Base-by-base conservation (phyloP, 2,113 vertebrate species). In the Xenopus tropicalis region DNA sequence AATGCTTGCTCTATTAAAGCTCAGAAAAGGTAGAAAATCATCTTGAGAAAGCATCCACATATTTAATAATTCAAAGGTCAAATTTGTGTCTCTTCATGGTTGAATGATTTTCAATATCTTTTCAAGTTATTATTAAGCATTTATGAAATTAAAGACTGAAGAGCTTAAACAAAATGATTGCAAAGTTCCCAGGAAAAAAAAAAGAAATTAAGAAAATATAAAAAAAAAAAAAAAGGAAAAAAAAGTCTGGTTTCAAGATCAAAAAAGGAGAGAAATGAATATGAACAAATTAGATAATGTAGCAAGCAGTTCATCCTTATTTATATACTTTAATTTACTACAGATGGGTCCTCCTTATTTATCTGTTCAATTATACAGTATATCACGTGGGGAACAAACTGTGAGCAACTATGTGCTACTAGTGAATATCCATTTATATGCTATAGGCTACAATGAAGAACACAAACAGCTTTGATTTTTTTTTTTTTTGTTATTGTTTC, bases 61-160 rank as follows among this genome's bases (percentile, higher is more conserved):
- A 63, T 63, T 76, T 69, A 76, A 76, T 76, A 76, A 76, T 76
- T 76, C 69, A 76, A 63, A 76, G 73, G 73, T 76, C 66, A 69
- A 76, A 76, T 75, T 69, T 69, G 73, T 75, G 54, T 69, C 66
- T 76, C 13, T 76, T 69, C 59, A 76, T 69, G 51, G 66, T 42
- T 69, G 66, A 69, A 19, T 75, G 66, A 69, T 69, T 75, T 75
- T 75, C 66, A 69, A 63, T 56, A 46, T 52, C 37, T 19, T 61
- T 25, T 69, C 14, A 23, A 56, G 22, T 62, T 56, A 61, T 69
- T 69, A 56, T 69, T 56, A 58, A 69, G 46, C 66, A 75, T 20
- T 48, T 69, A 68, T 44, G 11, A 23, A 44, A 67, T 29, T 46
- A 52, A 61, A 42, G 44, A n/a, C 37, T 17, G 51, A 61, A 46